Conservation (phyloP, 2,113 vertebrate species). For the Falcunculus frontatus region DNA sequence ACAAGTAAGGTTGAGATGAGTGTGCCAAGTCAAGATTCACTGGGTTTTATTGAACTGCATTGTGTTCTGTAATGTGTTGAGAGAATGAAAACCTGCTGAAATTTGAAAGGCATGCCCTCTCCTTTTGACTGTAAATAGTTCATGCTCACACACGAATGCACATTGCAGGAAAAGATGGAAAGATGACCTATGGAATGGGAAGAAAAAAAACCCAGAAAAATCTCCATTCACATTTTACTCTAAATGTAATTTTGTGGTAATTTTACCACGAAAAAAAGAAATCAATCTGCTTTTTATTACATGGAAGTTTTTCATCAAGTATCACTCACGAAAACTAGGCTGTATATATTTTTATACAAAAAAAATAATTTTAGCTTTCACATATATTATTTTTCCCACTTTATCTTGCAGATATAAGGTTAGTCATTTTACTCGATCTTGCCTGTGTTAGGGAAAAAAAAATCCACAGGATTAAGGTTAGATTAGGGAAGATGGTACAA, state of each 20-base stretch:
- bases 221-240: not conserved
- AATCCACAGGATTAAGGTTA: not conserved
- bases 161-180: not conserved
- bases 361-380: not conserved
- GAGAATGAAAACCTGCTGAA: not conserved
- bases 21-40: not conserved
- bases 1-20: not conserved
- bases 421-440: not conserved
- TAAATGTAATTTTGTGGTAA: no score
- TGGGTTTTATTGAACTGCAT: not conserved
- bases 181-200: not conserved
- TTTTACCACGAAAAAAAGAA: not conserved
- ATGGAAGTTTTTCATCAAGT: not conserved
- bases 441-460: not conserved
- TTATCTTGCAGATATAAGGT: not conserved
- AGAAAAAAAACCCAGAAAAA: not conserved
- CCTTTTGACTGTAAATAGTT: not conserved
- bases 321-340: not conserved
- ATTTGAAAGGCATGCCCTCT: not conserved
- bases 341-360: not conserved
- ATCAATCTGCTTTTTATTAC: not conserved
- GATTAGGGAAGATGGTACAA: not conserved
- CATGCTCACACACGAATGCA: fast-evolving
- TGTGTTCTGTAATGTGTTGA: not conserved
- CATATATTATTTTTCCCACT: not conserved